A percentile compares a stretch with the other conserved stretches of the same genome.
Conservation (phyloP, 2,113 vertebrate species). For the Poecilia latipinna region DNA sequence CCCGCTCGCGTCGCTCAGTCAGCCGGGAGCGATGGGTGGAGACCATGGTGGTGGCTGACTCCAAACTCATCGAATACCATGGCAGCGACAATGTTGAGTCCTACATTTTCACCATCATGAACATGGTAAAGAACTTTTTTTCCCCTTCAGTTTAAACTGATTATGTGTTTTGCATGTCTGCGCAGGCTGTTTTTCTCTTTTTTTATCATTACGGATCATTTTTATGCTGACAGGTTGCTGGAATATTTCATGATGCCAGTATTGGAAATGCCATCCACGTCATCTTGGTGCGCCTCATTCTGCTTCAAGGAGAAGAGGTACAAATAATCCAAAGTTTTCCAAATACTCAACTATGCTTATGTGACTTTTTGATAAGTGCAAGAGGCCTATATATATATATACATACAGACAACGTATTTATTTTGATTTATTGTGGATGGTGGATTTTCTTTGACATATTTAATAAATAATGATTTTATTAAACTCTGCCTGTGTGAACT, state of each 20-base stretch:
- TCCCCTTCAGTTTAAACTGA: background rate
- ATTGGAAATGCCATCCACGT: slow-evolving; percentile 97
- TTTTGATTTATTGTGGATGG: too few species aligned
- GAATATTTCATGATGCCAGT: slow-evolving; percentile 93
- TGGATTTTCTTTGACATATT: background rate
- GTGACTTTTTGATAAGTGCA: background rate
- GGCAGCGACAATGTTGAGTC: slow-evolving; percentile 92
- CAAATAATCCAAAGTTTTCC: background rate
- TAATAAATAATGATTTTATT: background rate
- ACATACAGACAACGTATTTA: too few species aligned
- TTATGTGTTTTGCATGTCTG: background rate
- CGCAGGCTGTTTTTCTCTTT: background rate
- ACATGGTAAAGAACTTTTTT: slow-evolving; percentile 84
- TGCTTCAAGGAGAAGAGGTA: slow-evolving; percentile 97
- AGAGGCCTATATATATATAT: background rate
- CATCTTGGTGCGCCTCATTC: slow-evolving; percentile 92
- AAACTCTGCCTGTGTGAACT: background rate
- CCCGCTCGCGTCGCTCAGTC: slow-evolving; percentile 84
- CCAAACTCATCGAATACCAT: slow-evolving; percentile 95
- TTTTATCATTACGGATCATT: background rate
- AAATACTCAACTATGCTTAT: background rate
- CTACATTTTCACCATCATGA: slow-evolving; percentile 98
- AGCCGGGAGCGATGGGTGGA: slow-evolving; percentile 97
- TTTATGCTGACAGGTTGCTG: slow-evolving; percentile 85
- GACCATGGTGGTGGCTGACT: slow-evolving; percentile 95